Base-by-base conservation (phyloP, 2,888 invertebrate genomes). In the Dicroscelio sp. region DNA sequence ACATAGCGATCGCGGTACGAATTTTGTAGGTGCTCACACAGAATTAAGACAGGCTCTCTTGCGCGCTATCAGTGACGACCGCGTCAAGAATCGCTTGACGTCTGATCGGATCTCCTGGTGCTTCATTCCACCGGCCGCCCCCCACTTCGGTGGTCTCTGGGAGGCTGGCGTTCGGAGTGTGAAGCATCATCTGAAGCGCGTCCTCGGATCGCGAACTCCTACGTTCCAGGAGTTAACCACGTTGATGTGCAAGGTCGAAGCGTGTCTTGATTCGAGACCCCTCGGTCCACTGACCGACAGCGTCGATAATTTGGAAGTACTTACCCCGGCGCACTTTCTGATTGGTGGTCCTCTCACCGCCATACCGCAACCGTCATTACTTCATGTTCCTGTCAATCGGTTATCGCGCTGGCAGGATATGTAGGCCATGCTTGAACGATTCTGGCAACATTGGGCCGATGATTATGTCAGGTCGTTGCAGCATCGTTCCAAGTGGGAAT, bases 1-100 rank as follows among this genome's bases (percentile, higher is more conserved):
- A 17, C 60, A 86, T 20, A 63, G 63, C 2, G 80, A 86, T n/a
- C 78, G 69, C 23, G 86, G 86, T 0, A 86, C 52, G 20, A 52
- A 52, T 52, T 52, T 52, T n/a, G n/a, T n/a, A 23, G 52, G 52
- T 6, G 52, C 52, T 2, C 14, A 20, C n/a, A 17, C 8, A 8
- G 52, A 20, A 20, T 52, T 52, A 23, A 12, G 20, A 17, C 52
- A 52, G n/a, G 52, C 52, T 23, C 23, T 52, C 20, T 8, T 17
- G n/a, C 52, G n/a, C 3, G 52, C 23, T 52, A 52, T 20, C 20
- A n/a, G n/a, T 52, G 52, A 52, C 23, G n/a, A 17, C n/a, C 17
- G n/a, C 2, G 20, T 52, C 20, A 52, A 17, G 20, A 8, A 12
- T 52, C n/a, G n/a, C n/a, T 12, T 73, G 6, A 4, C 48, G 1